Evolutionary conservation across 1,140 invertebrate genomes (phyloP), one percentile per base, ranked within the genome.

Genomic region (Aradophagus sp.): DNA sequence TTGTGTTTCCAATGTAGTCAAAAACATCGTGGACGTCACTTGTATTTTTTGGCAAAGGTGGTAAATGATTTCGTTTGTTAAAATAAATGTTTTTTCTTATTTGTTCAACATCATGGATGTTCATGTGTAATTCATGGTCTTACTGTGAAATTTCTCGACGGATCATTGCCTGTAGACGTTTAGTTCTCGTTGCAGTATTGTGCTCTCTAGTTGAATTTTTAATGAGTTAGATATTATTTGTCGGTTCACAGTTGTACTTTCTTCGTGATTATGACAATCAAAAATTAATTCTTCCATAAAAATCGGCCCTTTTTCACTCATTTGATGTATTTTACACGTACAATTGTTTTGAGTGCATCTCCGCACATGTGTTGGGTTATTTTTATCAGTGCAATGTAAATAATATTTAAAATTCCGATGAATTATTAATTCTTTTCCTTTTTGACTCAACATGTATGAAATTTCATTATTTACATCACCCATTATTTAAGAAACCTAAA

Each of bases 341-440:
- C 39, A 44, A 5, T 26, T 44, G n/a, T 44, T 44, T 2, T 11
- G 15, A 3, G 16, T 13, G 13, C 41, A 44, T 13, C 41, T 29
- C 41, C 41, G 31, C 5, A 44, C 15, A 31, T 44, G 2, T 5
- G n/a, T n/a, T n/a, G n/a, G n/a, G 14, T 10, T 0, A 11, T 10
- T 8, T 31, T 44, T 44, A 44, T 44, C 31, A 10, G 15, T 17
- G 1, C 17, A 13, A 17, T 29, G 13, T 17, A 44, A 44, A 31
- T 44, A 44, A 44, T 16, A 44, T 17, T 44, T 44, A 17, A 10
- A 44, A 29, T 31, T 11, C n/a, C 16, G 16, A 13, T 11, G 4
- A 4, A 31, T 10, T 5, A 31, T 11, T 16, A 44, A 15, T n/a
- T 14, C 16, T 31, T 31, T 29, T 31, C 41, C 41, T 16, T 44